Percentiles rank a stretch among this genome's conserved stretches.
These are phyloP conservation scores for Polymixis lichenea DNA, from an alignment of 2,888 invertebrate genomes.

Conservation along the genomic window DNA sequence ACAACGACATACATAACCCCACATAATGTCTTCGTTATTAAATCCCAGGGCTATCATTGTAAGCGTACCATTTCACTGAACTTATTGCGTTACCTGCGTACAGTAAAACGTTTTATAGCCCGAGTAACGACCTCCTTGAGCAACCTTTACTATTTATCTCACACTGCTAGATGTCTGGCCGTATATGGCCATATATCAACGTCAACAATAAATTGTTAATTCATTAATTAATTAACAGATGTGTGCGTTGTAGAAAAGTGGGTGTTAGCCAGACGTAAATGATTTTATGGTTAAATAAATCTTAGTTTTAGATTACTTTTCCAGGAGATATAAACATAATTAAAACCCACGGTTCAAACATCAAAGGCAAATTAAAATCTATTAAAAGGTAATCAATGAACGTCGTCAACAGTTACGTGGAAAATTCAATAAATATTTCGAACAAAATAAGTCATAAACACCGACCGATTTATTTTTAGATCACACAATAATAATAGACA, in stretches of 20 bases:
- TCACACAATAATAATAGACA: constrained; percentile 58
- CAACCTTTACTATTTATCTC: constrained; percentile 69
- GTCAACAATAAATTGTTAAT: constrained; percentile 60
- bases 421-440: constrained; percentile 15
- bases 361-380: constrained; percentile 33
- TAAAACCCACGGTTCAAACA: constrained; percentile 14
- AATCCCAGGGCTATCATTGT: constrained; percentile 58
- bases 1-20: constrained; percentile 11
- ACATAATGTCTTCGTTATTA: constrained; percentile 51
- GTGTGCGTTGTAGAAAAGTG: constrained; percentile 35
- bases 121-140: constrained; percentile 68
- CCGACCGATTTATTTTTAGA: constrained; percentile 34
- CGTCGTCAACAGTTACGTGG: constrained; percentile 8
- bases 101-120: constrained; percentile 73
- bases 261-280: constrained; percentile 15
- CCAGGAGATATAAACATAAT: constrained; percentile 9
- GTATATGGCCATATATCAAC: constrained; percentile 54
- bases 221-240: constrained; percentile 52
- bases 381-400: constrained; percentile 26
- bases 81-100: constrained; percentile 60
- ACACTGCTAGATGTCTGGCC: constrained; percentile 55
- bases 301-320: constrained; percentile 18
- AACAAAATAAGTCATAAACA: constrained; percentile 19
- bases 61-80: constrained; percentile 44
- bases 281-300: constrained; percentile 15